A percentile compares a stretch with the other conserved stretches of the same genome.
These are phyloP conservation scores for Brienomyrus longianalis DNA, from an alignment of 2,113 vertebrate species.

Conservation along the genomic window DNA sequence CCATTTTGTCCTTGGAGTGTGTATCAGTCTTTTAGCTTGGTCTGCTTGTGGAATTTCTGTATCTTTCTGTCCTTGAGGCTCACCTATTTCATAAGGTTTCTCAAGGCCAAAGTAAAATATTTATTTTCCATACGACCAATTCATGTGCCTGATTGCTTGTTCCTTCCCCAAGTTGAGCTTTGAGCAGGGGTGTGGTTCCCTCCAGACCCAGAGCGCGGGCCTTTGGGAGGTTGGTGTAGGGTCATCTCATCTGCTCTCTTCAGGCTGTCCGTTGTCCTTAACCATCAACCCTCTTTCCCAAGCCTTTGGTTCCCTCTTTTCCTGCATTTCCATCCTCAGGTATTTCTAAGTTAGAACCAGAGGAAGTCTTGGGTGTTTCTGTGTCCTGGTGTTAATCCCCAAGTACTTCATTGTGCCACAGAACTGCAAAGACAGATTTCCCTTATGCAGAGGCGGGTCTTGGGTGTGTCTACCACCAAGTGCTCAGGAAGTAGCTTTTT, in stretches of 20 bases:
- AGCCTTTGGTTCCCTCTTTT: not conserved
- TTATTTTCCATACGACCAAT: not conserved
- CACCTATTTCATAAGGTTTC: not conserved
- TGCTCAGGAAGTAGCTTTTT: not conserved
- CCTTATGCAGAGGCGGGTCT: not conserved
- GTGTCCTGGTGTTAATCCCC: not conserved
- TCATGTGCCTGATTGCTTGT: not conserved
- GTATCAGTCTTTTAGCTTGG: not conserved
- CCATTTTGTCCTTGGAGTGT: not conserved
- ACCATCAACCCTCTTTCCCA: not conserved
- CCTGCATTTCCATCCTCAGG: not conserved
- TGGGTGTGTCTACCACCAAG: not conserved
- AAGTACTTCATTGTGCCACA: not conserved
- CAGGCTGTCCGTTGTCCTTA: not conserved
- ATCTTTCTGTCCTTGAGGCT: not conserved
- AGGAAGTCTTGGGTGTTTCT: not conserved
- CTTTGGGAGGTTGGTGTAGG: not conserved
- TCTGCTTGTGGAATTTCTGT: not conserved
- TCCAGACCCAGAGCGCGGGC: not conserved
- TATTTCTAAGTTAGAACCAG: not conserved
- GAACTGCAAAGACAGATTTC: not conserved
- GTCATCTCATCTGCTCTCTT: conserved; percentile 18
- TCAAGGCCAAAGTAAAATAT: not conserved
- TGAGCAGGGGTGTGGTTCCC: conserved; percentile 35
- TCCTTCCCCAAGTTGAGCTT: not conserved